Conservation (phyloP, 2,888 invertebrate species). For the Stenolophus ochropezus region DNA sequence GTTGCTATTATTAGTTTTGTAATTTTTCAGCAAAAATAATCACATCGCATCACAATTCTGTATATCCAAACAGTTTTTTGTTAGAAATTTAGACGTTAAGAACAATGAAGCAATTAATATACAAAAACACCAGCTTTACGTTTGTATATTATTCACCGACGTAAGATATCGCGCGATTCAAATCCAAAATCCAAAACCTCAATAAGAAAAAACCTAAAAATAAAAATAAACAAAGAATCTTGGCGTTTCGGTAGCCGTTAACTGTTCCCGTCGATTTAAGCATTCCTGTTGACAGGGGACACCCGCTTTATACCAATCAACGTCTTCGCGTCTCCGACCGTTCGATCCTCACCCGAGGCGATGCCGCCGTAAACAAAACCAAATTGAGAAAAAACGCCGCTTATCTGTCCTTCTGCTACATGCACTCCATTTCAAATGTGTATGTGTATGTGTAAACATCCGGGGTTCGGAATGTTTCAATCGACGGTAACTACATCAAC, state of each 20-base stretch:
- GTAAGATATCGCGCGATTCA: too few species aligned
- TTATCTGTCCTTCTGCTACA: conserved; percentile 11
- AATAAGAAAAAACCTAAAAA: background rate
- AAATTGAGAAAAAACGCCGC: background rate
- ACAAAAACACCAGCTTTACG: too few species aligned
- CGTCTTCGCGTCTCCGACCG: background rate
- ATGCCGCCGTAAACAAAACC: conserved; percentile 14
- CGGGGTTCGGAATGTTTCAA: background rate
- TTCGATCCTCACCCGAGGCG: conserved; percentile 1
- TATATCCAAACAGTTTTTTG: too few species aligned
- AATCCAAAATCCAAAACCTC: background rate
- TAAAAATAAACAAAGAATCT: background rate
- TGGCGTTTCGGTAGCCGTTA: background rate
- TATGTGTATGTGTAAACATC: conserved; percentile 1
- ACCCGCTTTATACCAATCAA: conserved; percentile 41
- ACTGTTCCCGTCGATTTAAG: conserved; percentile 40
- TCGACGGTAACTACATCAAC: too few species aligned
- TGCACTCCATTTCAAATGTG: conserved; percentile 5
- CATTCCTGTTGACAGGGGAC: conserved; percentile 32
- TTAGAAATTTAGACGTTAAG: too few species aligned
- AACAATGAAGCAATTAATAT: too few species aligned
- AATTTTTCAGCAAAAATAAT: too few species aligned
- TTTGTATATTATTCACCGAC: too few species aligned
- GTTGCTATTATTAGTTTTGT: too few species aligned
- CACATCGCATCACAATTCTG: too few species aligned